Conservation (phyloP, 2,888 invertebrate genomes). For the Ctenicera cuprea region DNA sequence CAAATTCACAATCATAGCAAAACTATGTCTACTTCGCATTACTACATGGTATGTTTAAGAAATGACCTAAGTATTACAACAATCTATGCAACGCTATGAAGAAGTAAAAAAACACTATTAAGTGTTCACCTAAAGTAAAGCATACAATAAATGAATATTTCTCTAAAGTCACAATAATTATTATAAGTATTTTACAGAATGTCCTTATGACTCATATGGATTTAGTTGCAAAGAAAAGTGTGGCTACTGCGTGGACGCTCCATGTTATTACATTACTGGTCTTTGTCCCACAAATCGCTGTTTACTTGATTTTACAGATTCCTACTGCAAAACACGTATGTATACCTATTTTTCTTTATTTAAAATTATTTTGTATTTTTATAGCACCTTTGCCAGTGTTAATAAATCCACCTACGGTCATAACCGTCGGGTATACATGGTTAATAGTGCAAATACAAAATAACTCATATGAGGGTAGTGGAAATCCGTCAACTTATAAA, state of each 20-base stretch:
- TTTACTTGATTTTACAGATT: constrained; percentile 1
- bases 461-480: constrained; percentile 24
- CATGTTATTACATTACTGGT: constrained; percentile 34
- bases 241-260: constrained; percentile 19
- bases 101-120: no score
- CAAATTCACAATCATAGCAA: no score
- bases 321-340: constrained; percentile 35
- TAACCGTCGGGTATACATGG: constrained; percentile 1
- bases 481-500: constrained; percentile 26
- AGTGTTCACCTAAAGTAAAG: no score
- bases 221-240: constrained; percentile 40
- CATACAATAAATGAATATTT: no score
- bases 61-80: no score
- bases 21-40: no score
- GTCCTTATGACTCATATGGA: constrained; percentile 32
- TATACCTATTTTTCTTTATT: background rate
- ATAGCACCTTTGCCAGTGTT: constrained; percentile 40
- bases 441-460: constrained; percentile 37
- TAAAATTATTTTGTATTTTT: background rate
- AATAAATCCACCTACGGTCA: constrained; percentile 33
- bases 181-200: constrained; percentile 46
- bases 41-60: no score
- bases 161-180: no score
- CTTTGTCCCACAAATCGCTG: background rate
- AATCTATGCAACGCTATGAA: no score